These are phyloP conservation scores for Myoxocephalus aenaeus DNA, from an alignment of 2,797 vertebrate species.

Conservation along the genomic window DNA sequence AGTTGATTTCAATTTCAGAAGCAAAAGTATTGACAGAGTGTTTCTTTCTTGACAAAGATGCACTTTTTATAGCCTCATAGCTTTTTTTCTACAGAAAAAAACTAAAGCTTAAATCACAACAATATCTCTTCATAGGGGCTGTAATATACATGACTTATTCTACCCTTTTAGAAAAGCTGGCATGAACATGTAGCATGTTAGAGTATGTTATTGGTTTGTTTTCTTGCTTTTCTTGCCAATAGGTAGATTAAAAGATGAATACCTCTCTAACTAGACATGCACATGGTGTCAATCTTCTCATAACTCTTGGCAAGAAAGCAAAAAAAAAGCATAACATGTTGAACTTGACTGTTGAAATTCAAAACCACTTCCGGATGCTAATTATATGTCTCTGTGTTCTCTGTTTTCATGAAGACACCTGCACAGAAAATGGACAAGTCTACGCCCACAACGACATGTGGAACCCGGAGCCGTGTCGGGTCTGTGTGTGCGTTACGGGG, in stretches of 20 bases:
- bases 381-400: not conserved
- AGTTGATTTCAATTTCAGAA: slow-evolving; percentile 11
- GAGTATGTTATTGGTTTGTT: not conserved
- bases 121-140: not conserved
- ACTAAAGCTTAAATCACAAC: not conserved
- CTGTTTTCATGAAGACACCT: slow-evolving; percentile 57
- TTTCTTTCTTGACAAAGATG: not conserved
- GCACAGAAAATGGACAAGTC: slow-evolving; percentile 68
- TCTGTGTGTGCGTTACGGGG: slow-evolving; percentile 71
- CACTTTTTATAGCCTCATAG: slow-evolving; percentile 2
- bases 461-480: slow-evolving; percentile 66
- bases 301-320: not conserved
- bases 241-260: not conserved
- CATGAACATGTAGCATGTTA: slow-evolving; percentile 39
- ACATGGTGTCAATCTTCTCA: not conserved
- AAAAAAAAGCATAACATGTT: not conserved
- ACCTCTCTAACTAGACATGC: not conserved
- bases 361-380: not conserved
- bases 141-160: not conserved
- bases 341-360: not conserved
- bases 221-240: not conserved
- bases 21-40: not conserved
- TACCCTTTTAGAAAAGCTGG: not conserved
- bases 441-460: slow-evolving; percentile 68
- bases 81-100: not conserved